Evolutionary conservation across 2,797 vertebrate genomes (phyloP).

Genomic region (Eidolon dupreanum): DNA sequence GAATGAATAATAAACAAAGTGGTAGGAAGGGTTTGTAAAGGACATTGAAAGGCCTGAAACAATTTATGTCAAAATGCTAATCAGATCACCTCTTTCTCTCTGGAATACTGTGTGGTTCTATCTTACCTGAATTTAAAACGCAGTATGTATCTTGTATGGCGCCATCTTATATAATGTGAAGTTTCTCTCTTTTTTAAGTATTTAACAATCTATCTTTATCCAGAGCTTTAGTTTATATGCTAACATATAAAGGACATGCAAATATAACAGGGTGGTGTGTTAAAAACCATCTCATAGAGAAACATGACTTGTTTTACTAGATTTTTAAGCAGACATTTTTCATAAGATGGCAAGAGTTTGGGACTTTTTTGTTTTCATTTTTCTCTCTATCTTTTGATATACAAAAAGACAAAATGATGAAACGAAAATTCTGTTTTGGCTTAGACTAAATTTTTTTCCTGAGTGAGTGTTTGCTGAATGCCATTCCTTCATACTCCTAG

Average conservation of each 20-base stretch:
- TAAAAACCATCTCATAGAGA: background rate
- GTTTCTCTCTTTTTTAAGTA: background rate
- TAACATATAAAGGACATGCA: background rate
- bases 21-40: background rate
- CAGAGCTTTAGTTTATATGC: background rate
- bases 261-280: background rate
- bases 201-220: background rate
- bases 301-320: background rate
- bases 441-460: background rate
- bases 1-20: background rate
- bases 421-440: background rate
- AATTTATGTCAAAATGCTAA: background rate
- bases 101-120: background rate
- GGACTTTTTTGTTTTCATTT: background rate
- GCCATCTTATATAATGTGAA: background rate
- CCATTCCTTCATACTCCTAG: background rate
- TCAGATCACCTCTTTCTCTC: background rate
- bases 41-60: background rate
- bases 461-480: background rate
- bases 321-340: background rate
- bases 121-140: background rate
- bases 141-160: background rate
- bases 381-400: background rate
- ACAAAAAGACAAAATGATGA: background rate
- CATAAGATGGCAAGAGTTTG: background rate